phyloP scores from a whole-genome alignment of 2,113 vertebrate genomes.

The Sceloporus undulatus region DNA sequence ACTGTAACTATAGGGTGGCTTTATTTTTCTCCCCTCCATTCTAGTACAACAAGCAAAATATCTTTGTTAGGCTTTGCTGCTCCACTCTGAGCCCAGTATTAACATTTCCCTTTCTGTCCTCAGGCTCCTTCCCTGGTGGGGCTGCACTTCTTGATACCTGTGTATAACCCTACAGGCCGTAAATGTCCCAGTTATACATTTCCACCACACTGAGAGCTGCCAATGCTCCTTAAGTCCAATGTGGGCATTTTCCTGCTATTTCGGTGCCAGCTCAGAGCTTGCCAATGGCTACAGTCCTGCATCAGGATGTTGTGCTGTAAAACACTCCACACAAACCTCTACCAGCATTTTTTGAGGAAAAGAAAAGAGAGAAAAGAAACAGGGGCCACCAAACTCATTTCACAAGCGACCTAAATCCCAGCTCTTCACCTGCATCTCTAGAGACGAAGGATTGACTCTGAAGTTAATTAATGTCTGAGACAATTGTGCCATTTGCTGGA shows the following conservation, averaged over 20 bases:
- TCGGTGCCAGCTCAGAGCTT: neutral
- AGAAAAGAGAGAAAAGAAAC: neutral
- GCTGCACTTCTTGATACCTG: neutral
- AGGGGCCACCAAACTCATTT: constrained; percentile 37
- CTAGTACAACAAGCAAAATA: no score
- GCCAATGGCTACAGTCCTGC: constrained; percentile 10
- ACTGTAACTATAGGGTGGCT: neutral
- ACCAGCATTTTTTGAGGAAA: neutral
- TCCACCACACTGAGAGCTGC: neutral
- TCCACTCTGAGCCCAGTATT: neutral
- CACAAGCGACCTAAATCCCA: constrained; percentile 66
- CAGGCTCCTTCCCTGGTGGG: neutral
- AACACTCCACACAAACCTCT: neutral
- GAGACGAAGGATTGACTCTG: constrained; percentile 68
- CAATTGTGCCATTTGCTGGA: constrained; percentile 49
- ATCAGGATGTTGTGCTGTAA: neutral
- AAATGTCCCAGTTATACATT: neutral
- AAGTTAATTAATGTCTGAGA: constrained; percentile 71
- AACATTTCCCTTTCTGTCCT: neutral
- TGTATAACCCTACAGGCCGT: neutral
- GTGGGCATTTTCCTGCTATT: neutral
- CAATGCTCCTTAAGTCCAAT: neutral
- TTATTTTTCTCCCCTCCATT: neutral
- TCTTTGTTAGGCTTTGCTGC: neutral
- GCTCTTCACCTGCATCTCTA: constrained; percentile 65